A percentile compares a stretch with the other conserved stretches of the same genome.
These are phyloP conservation scores for Pogonomyrmex barbatus DNA, from an alignment of 1,140 invertebrate species.

Conservation along the genomic window DNA sequence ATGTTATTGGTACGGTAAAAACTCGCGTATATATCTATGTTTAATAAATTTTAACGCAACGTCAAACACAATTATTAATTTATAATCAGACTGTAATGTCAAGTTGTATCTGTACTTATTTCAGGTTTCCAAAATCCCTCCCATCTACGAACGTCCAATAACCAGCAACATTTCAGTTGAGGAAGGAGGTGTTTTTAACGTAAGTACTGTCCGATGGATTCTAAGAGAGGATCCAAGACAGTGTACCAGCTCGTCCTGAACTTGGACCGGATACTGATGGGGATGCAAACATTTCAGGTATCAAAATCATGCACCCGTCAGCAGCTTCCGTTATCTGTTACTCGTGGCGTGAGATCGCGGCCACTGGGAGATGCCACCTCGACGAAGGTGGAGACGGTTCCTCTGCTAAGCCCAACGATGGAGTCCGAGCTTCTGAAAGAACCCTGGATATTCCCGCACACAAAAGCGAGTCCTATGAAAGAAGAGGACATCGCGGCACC, in stretches of 20 bases:
- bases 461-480: slow-evolving; percentile 40
- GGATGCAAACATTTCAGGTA: slow-evolving; percentile 73
- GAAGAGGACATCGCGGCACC: slow-evolving; percentile 66
- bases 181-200: slow-evolving; percentile 81
- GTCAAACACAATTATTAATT: background rate
- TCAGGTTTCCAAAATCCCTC: slow-evolving; percentile 84
- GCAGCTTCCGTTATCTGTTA: slow-evolving; percentile 79
- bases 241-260: background rate
- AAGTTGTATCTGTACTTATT: slow-evolving; percentile 53
- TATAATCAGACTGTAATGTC: background rate
- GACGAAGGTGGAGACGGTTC: slow-evolving; percentile 73
- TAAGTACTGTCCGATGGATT: slow-evolving; percentile 72
- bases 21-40: background rate
- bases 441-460: slow-evolving; percentile 67
- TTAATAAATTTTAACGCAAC: background rate
- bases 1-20: background rate
- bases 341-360: slow-evolving; percentile 84
- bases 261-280: background rate
- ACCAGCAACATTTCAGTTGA: slow-evolving; percentile 85
- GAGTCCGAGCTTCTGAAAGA: slow-evolving; percentile 76
- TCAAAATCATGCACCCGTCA: slow-evolving; percentile 81
- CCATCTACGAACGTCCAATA: slow-evolving; percentile 82
- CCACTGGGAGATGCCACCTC: slow-evolving; percentile 69
- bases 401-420: slow-evolving; percentile 76
- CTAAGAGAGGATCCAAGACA: background rate